Conservation (phyloP, 2,113 vertebrate genomes). For the Ammodytes dubius region DNA sequence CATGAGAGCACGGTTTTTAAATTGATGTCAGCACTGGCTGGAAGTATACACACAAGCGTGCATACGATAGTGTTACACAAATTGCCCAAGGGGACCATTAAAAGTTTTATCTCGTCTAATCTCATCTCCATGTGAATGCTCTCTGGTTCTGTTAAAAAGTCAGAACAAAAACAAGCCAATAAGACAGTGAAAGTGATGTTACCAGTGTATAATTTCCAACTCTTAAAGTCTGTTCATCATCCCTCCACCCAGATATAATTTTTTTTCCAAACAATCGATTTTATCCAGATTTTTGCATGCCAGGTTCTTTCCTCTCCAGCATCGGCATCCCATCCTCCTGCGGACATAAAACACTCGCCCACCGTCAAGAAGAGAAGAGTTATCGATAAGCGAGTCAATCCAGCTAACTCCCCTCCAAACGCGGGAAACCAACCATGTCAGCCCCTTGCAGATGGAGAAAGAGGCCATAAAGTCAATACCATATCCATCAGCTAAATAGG, state of each 20-base stretch:
- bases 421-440: slow-evolving; percentile 74
- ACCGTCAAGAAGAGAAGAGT: slow-evolving; percentile 67
- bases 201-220: slow-evolving; percentile 5
- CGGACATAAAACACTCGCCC: slow-evolving; percentile 56
- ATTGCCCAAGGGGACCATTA: slow-evolving; percentile 25
- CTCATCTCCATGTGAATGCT: slow-evolving; percentile 24
- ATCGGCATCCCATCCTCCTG: slow-evolving; percentile 45
- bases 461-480: slow-evolving; percentile 77
- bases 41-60: slow-evolving; percentile 2
- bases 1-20: slow-evolving; percentile 32
- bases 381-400: slow-evolving; percentile 73
- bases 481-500: slow-evolving; percentile 78
- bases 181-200: not conserved
- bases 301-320: slow-evolving; percentile 35
- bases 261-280: not conserved
- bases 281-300: slow-evolving; percentile 14
- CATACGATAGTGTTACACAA: slow-evolving; percentile 14
- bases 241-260: slow-evolving; percentile 28
- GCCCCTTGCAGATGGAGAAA: slow-evolving; percentile 68
- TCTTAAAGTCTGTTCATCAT: slow-evolving; percentile 13
- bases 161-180: not conserved
- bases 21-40: slow-evolving; percentile 9
- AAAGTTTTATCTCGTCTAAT: slow-evolving; percentile 33
- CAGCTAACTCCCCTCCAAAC: slow-evolving; percentile 58
- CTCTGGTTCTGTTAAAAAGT: slow-evolving; percentile 28